These are phyloP conservation scores for Orius laevigatus DNA, from an alignment of 1,140 invertebrate species.

Conservation along the genomic window DNA sequence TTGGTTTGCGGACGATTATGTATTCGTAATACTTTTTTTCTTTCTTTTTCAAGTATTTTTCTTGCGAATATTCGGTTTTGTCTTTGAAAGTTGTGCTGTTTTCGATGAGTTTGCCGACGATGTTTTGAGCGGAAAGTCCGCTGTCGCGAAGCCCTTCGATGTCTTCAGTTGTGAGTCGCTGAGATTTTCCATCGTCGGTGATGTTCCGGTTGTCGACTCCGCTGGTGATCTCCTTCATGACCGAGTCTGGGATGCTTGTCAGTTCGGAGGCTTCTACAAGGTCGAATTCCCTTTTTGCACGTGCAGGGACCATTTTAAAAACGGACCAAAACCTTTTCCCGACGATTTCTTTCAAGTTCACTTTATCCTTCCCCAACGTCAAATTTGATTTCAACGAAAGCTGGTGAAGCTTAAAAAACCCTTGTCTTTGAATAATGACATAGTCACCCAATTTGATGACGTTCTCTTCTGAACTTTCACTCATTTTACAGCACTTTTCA, in stretches of 20 bases:
- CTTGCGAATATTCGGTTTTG: constrained; percentile 85
- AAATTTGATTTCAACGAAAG: constrained; percentile 39
- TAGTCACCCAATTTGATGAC: constrained; percentile 44
- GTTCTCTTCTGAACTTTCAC: constrained; percentile 15
- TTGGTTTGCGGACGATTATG: constrained; percentile 56
- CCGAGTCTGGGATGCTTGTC: constrained; percentile 25
- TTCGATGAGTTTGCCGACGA: constrained; percentile 69
- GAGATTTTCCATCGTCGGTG: constrained; percentile 66
- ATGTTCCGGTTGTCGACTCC: constrained; percentile 75
- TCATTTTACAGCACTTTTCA: background rate
- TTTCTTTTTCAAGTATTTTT: constrained; percentile 90
- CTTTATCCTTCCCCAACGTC: constrained; percentile 48
- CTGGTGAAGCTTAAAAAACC: constrained; percentile 58
- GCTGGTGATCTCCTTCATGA: constrained; percentile 27
- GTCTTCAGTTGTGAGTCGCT: constrained; percentile 65
- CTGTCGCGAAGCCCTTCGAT: constrained; percentile 59
- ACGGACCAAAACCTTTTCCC: constrained; percentile 58
- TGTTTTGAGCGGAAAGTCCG: constrained; percentile 59
- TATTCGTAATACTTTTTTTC: constrained; percentile 77
- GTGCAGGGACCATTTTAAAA: constrained; percentile 56
- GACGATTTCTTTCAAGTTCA: constrained; percentile 49
- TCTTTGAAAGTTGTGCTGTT: constrained; percentile 73
- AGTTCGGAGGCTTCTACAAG: constrained; percentile 37
- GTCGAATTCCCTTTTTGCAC: constrained; percentile 37
- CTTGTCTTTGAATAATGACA: constrained; percentile 55